Conservation (phyloP, 2,113 vertebrate species). For the Oplegnathus fasciatus region DNA sequence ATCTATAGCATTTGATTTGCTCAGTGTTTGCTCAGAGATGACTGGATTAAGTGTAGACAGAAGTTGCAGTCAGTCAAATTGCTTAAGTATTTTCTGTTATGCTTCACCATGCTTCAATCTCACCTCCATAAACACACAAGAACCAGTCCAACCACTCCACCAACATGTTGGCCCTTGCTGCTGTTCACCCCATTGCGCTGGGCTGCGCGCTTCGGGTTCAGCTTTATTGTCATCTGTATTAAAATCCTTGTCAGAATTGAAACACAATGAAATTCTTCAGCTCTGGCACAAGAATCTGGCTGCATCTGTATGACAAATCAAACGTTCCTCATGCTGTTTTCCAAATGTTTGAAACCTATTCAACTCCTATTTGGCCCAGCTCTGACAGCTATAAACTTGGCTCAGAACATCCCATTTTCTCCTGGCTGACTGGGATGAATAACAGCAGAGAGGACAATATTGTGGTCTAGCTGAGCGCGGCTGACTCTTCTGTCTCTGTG, state of each 20-base stretch:
- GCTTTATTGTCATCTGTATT: conserved; percentile 28
- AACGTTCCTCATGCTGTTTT: conserved; percentile 70
- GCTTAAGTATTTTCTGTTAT: conserved; percentile 7
- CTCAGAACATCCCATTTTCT: conserved; percentile 75
- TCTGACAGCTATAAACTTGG: conserved; percentile 79
- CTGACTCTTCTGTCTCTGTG: conserved; percentile 78
- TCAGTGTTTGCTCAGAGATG: background rate
- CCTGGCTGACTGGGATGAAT: conserved; percentile 74
- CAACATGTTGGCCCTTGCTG: conserved; percentile 48
- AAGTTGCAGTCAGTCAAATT: conserved; percentile 4
- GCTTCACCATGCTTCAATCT: background rate
- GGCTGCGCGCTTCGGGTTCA: conserved; percentile 1
- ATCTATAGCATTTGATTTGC: background rate
- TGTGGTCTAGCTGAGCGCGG: conserved; percentile 74
- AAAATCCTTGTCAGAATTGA: conserved; percentile 46
- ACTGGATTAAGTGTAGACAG: background rate
- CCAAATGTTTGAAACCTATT: conserved; percentile 80
- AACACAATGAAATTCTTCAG: conserved; percentile 60
- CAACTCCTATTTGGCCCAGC: conserved; percentile 75
- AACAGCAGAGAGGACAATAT: conserved; percentile 76
- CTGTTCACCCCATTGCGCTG: background rate
- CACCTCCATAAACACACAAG: conserved; percentile 23
- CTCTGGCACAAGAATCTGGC: conserved; percentile 58
- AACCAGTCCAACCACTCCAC: conserved; percentile 44
- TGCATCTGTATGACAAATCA: conserved; percentile 73